Conservation (phyloP, 2,113 vertebrate genomes). For the Labeo rohita region DNA sequence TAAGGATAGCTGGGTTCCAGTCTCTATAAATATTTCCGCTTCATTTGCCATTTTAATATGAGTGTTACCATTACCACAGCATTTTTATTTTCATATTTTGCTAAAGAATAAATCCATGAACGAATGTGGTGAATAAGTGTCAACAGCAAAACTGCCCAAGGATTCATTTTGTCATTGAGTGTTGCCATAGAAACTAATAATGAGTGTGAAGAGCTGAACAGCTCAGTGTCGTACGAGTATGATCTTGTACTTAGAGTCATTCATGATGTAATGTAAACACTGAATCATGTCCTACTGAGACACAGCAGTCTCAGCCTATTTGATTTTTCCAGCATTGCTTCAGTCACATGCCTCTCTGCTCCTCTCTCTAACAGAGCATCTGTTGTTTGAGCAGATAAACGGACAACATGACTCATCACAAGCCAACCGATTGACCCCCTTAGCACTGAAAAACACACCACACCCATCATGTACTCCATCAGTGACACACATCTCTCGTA, state of each 20-base stretch:
- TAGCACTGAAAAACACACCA: background rate
- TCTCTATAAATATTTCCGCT: background rate
- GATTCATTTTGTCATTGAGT: background rate
- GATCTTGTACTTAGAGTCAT: background rate
- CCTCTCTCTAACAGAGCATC: slow-evolving; percentile 6
- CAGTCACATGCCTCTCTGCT: slow-evolving; percentile 23
- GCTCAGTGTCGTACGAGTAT: background rate
- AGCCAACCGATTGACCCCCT: background rate
- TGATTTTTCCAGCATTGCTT: background rate
- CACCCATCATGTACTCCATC: background rate
- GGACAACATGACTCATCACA: slow-evolving; percentile 30
- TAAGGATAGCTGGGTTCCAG: background rate
- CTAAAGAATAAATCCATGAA: background rate
- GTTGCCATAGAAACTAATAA: background rate
- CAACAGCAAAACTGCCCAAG: background rate
- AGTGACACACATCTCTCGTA: background rate
- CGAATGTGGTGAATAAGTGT: background rate
- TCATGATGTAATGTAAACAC: background rate
- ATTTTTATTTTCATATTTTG: background rate
- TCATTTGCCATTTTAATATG: background rate
- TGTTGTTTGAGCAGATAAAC: slow-evolving; percentile 1
- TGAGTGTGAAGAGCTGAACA: background rate
- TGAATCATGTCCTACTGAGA: slow-evolving; percentile 8
- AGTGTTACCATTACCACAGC: background rate
- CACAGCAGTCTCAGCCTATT: background rate